Base-by-base conservation (phyloP, 2,888 invertebrate genomes). In the Mythimna albipuncta region DNA sequence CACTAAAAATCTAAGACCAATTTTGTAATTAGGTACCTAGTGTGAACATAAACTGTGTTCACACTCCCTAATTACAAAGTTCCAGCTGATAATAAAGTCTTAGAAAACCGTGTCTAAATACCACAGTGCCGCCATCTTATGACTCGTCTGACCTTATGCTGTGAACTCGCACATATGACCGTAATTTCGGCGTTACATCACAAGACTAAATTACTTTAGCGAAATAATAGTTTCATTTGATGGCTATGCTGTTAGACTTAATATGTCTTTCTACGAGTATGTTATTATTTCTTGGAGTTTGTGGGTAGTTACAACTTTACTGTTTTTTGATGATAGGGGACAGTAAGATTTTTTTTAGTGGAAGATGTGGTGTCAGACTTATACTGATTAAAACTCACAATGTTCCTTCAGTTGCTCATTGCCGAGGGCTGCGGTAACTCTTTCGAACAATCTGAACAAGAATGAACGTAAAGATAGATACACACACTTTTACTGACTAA, bases 161-260 rank as follows among this genome's bases (percentile, higher is more conserved):
- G 62, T 77, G 74, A 78, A 66, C 65, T 72, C 65, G 58, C 73
- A 75, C 77, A 77, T 73, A 59, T 57, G 57, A 67, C 44, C 26
- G 64, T 69, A 72, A 75, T 72, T 70, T 83, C 69, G 68, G 57
- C 52, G 1, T 84, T 76, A 81, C 74, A 77, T 83, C 75, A 83
- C 68, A 77, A 35, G 50, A 72, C 19, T 52, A 81, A 81, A 83
- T 83, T 78, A 78, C 76, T 83, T 76, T 75, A 54, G 69, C 54
- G 57, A 68, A 70, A 75, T 77, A 72, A 69, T 65, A 41, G 66
- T 66, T 72, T 64, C 19, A 76, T 75, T 80, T 79, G 76, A 80
- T 57, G 69, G 57, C 71, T 19, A 21, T 32, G 64, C 50, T 55
- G 57, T 50, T 26, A 26, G 54, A 63, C 10, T 38, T 57, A n/a